Conservation (phyloP, 2,888 invertebrate species). For the Thecophora atra region DNA sequence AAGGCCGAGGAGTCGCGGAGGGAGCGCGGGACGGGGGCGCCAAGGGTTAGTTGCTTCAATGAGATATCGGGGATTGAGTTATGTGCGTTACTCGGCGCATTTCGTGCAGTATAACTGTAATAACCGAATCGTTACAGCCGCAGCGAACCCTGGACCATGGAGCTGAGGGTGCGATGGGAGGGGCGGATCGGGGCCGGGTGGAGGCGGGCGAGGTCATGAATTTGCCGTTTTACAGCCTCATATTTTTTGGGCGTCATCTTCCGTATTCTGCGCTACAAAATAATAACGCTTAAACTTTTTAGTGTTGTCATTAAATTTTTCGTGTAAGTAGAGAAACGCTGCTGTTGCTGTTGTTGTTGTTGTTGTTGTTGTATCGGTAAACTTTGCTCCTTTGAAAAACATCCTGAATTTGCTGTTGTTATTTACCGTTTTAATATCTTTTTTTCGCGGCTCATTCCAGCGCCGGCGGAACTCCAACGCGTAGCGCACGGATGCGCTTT, state of each 20-base stretch:
- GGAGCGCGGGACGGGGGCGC: background rate
- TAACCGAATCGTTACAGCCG: slow-evolving; percentile 57
- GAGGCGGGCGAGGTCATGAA: slow-evolving; percentile 62
- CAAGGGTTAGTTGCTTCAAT: slow-evolving; percentile 31
- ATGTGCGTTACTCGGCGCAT: slow-evolving; percentile 58
- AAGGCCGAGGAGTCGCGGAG: background rate
- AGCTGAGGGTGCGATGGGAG: too few species aligned
- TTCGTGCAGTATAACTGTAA: slow-evolving; percentile 62
- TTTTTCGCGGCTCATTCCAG: slow-evolving; percentile 35
- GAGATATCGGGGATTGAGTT: slow-evolving; percentile 62
- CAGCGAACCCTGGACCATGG: slow-evolving; percentile 40
- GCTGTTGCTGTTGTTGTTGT: slow-evolving; percentile 33
- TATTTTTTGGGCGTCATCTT: slow-evolving; percentile 53
- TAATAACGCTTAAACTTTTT: slow-evolving; percentile 67
- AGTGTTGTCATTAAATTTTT: slow-evolving; percentile 66
- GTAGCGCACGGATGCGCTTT: slow-evolving; percentile 35
- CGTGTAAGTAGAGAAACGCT: slow-evolving; percentile 59
- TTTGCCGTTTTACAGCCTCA: slow-evolving; percentile 66
- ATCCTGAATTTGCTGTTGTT: slow-evolving; percentile 40
- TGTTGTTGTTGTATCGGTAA: slow-evolving; percentile 35
- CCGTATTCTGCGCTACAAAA: slow-evolving; percentile 62
- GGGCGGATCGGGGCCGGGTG: slow-evolving; percentile 2
- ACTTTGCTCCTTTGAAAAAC: slow-evolving; percentile 34
- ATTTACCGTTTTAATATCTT: slow-evolving; percentile 44
- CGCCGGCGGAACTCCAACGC: slow-evolving; percentile 21